Conservation (phyloP, 2,113 vertebrate species). For the Steatornis caripensis region DNA sequence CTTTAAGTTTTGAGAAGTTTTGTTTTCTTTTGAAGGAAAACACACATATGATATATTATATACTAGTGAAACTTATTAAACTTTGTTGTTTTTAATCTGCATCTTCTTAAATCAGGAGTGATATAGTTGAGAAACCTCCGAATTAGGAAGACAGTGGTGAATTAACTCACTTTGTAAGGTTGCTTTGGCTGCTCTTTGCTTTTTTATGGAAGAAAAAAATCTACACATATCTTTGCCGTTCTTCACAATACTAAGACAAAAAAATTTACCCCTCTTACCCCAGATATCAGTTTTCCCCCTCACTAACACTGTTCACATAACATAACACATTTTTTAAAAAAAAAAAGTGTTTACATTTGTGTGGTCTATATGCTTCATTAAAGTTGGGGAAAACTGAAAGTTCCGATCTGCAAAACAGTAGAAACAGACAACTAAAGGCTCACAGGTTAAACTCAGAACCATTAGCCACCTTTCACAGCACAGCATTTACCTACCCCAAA, state of each 20-base stretch:
- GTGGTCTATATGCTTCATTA: neutral
- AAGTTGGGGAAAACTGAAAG: neutral
- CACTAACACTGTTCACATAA: neutral
- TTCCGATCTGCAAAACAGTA: neutral
- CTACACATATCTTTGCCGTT: neutral
- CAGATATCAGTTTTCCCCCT: neutral
- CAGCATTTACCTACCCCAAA: neutral
- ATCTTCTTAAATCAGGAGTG: neutral
- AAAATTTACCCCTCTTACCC: neutral
- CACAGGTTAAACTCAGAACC: neutral
- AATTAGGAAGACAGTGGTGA: neutral
- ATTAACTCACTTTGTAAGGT: neutral
- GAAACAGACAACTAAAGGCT: neutral
- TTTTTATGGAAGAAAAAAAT: neutral
- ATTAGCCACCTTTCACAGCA: neutral
- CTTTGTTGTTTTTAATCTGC: neutral
- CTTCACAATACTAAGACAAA: neutral
- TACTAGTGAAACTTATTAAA: neutral
- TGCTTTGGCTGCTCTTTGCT: neutral
- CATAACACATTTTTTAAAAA: rapidly evolving
- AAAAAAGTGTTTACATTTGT: neutral
- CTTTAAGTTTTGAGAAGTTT: neutral
- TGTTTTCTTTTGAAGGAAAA: neutral
- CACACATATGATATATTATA: neutral
- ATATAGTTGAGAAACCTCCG: neutral